These are phyloP conservation scores for Centrocercus urophasianus DNA, from an alignment of 2,113 vertebrate species.

Conservation along the genomic window DNA sequence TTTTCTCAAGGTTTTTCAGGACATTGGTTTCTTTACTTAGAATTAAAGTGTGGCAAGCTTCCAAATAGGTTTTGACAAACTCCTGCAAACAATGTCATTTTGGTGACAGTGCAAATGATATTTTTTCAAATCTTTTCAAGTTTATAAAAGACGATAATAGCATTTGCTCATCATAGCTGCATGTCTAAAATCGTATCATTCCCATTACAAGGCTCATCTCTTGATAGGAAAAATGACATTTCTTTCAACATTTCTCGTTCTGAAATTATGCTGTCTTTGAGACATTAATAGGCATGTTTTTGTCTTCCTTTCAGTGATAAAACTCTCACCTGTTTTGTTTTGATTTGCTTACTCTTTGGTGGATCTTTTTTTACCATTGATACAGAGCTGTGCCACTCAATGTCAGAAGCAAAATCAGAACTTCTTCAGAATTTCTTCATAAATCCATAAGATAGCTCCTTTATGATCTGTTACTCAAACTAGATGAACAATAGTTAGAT, in stretches of 20 bases:
- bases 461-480: background rate
- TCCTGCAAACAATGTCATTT: background rate
- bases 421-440: background rate
- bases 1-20: background rate
- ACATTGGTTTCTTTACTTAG: background rate
- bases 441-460: background rate
- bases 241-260: background rate
- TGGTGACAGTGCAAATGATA: background rate
- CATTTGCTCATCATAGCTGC: background rate
- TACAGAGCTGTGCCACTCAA: background rate
- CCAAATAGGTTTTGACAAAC: background rate
- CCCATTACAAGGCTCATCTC: background rate
- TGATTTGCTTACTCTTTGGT: background rate
- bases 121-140: background rate
- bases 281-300: background rate
- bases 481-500: background rate
- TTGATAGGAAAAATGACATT: background rate
- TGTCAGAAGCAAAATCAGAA: background rate
- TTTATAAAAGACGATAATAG: background rate
- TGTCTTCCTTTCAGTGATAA: background rate
- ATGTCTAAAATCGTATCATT: background rate
- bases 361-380: background rate
- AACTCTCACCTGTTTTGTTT: background rate
- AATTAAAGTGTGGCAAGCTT: background rate
- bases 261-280: background rate